Evolutionary conservation across 2,113 vertebrate species (phyloP).

Genomic region (Carettochelys insculpta): DNA sequence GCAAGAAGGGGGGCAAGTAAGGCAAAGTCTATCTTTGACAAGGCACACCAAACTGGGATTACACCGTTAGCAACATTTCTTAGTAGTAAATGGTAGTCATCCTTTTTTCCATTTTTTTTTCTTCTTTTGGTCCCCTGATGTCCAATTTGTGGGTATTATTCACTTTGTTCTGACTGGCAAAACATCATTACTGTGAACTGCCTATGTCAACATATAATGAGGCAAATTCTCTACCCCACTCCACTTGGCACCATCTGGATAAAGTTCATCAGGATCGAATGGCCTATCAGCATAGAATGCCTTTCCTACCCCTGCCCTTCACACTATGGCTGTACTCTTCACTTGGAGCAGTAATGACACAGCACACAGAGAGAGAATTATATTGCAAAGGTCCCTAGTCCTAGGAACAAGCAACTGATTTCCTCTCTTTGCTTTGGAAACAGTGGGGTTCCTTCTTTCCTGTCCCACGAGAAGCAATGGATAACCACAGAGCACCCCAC

Average conservation of each 20-base stretch:
- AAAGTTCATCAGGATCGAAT: too few species aligned
- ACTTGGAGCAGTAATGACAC: not conserved
- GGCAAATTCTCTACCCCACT: not conserved
- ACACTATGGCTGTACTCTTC: not conserved
- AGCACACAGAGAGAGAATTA: not conserved
- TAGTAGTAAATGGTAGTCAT: not conserved
- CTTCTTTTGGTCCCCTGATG: not conserved
- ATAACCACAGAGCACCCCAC: not conserved
- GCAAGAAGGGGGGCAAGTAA: not conserved
- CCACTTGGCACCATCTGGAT: not conserved
- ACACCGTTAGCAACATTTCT: not conserved
- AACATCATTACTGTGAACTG: not conserved
- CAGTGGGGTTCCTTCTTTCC: not conserved
- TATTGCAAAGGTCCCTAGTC: not conserved
- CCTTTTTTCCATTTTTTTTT: too few species aligned
- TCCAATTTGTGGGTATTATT: not conserved
- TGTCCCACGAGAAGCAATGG: not conserved
- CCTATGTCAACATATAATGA: not conserved
- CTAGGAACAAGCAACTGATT: not conserved
- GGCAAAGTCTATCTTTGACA: not conserved
- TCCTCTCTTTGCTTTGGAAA: not conserved
- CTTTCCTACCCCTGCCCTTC: not conserved
- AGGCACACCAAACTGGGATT: not conserved
- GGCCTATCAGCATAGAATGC: not conserved
- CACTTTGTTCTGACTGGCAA: not conserved